Evolutionary conservation across 2,888 invertebrate species (phyloP), one percentile per base, ranked within the genome.

Genomic region (Tridacna crocea): DNA sequence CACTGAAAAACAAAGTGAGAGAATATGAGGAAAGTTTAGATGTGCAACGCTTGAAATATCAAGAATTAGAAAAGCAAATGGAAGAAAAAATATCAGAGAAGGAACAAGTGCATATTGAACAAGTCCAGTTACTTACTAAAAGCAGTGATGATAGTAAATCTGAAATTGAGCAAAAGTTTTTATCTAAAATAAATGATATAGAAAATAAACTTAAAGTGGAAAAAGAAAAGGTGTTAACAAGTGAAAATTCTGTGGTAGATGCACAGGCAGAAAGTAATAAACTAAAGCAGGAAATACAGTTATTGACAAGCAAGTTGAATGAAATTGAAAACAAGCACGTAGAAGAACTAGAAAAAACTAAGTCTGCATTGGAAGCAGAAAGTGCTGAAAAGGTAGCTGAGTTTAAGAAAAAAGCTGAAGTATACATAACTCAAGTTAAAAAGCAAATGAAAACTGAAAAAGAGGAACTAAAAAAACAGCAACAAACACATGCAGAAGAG

Each of bases 391-490:
- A 92, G 81, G 88, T 92, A 15, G 87, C 91, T 22, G 93, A 93
- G 58, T 92, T 92, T 78, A 93, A 93, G 81, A 92, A 92, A 79
- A 92, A 92, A 72, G 93, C 93, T 15, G 93, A 93, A 85, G 80
- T 82, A 3, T 92, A 91, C 82, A 88, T 93, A 24, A 70, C 90
- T 11, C 92, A 93, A 77, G 89, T 93, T n/a, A 92, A 92, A 76
- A 91, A 92, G 80, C 90, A 91, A 78, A 77, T 92, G 17, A 90
- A 90, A 78, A 89, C 88, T 70, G 91, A 92, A 55, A 90, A 89
- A 46, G 91, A 91, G 0, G 76, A 84, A 46, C 55, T 87, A 11
- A 75, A 83, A 10, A 87, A 91, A 83, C 81, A 89, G n/a, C 88
- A 88, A 72, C 85, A 85, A 48, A 79, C 61, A n/a, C 61, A 88